Evolutionary conservation across 2,797 vertebrate species (phyloP), one percentile per base, ranked within the genome.

Genomic region (Rhabdomys pumilio): DNA sequence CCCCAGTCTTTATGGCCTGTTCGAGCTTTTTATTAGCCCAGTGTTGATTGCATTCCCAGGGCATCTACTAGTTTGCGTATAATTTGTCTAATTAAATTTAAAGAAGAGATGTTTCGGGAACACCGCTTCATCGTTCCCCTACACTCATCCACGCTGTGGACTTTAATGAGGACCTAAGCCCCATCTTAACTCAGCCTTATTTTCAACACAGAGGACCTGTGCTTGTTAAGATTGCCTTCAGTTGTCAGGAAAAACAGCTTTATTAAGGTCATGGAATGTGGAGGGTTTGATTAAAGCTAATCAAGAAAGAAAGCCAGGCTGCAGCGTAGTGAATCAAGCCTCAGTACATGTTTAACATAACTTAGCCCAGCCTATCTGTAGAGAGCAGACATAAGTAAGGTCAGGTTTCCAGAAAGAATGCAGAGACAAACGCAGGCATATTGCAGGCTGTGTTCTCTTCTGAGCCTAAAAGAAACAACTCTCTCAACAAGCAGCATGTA

Each of bases 51-150:
- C 97, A 98, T 98, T 98, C 98, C 97, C 98, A 98, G 98, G 97
- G 97, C 97, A 98, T 98, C 97, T 96, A 98, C 95, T 90, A 97
- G 97, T 97, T 97, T 98, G 97, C 31, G 0, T 98, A 97, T 98
- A 98, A 98, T 98, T 98, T 98, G 98, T 98, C 98, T 98, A 98
- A 99, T 99, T 98, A 98, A 98, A 98, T 93, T 97, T 98, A 98
- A 98, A 98, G 98, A 96, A 97, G 98, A 97, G 97, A 97, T 97
- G 97, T 98, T 98, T 98, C 97, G 97, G 96, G 97, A 97, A 98
- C 95, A 98, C 96, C 97, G 82, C 98, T 98, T 98, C 98, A 98
- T 98, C 98, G 96, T 98, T 98, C 97, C 97, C 96, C 97, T 96
- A 93, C 6, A 59, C 97, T 98, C 38, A 38, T 38, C 96, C 98